Conservation (phyloP, 2,888 invertebrate species). For the Cordylochernes scorpioides region DNA sequence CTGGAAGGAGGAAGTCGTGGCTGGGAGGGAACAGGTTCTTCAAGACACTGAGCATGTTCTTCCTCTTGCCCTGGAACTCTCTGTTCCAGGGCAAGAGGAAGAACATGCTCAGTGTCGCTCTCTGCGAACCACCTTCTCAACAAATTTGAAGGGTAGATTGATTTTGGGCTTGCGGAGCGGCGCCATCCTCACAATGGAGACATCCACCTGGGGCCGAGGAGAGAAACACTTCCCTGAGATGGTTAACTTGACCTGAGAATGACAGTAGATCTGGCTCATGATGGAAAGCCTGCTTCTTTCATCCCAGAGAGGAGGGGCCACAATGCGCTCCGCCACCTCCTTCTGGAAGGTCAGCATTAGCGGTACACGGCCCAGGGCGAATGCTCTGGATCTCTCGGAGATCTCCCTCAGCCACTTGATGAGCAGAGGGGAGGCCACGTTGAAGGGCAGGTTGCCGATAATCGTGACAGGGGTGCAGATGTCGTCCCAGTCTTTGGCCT, state of each 20-base stretch:
- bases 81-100: no score
- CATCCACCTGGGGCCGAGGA: slow-evolving; percentile 86
- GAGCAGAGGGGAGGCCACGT: slow-evolving; percentile 71
- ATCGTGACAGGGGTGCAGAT: slow-evolving; percentile 37
- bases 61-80: no score
- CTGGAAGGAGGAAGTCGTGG: no score
- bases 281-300: slow-evolving; percentile 69
- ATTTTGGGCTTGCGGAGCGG: slow-evolving; percentile 50
- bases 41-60: no score
- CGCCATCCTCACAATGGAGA: slow-evolving; percentile 64
- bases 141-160: slow-evolving; percentile 43
- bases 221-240: slow-evolving; percentile 72
- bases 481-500: slow-evolving; percentile 14
- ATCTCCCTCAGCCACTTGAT: slow-evolving; percentile 48
- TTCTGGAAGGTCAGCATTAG: slow-evolving; percentile 92
- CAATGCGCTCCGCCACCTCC: slow-evolving; percentile 79
- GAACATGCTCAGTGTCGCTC: no score
- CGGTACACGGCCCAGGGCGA: slow-evolving; percentile 49
- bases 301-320: slow-evolving; percentile 35
- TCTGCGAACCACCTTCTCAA: slow-evolving; percentile 67
- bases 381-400: slow-evolving; percentile 30
- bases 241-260: slow-evolving; percentile 49
- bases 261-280: slow-evolving; percentile 79
- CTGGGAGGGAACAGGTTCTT: no score
- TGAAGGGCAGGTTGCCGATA: slow-evolving; percentile 87